Evolutionary conservation across 1,140 invertebrate genomes (phyloP).

Genomic region (Anastrepha ludens): DNA sequence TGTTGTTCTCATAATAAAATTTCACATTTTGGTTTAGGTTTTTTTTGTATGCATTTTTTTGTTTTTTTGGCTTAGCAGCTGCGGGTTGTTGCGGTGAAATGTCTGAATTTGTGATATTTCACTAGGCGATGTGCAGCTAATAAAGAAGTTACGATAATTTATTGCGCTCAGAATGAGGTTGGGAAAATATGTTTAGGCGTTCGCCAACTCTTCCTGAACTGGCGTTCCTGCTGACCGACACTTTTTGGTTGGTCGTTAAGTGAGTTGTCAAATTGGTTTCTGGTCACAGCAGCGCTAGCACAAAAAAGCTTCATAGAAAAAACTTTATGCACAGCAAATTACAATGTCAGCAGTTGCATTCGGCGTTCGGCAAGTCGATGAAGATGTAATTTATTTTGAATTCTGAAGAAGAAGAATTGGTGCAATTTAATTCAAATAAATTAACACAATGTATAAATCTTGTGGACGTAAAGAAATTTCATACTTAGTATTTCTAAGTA

Average conservation of each 20-base stretch:
- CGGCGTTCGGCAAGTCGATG: neutral
- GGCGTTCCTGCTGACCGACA: neutral
- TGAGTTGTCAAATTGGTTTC: conserved; percentile 42
- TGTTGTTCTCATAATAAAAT: neutral
- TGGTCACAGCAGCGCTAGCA: neutral
- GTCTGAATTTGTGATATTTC: conserved; percentile 45
- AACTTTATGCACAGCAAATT: neutral
- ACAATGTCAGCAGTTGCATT: conserved; percentile 9
- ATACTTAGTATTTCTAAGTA: no score
- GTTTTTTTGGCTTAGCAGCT: neutral
- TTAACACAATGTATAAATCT: neutral
- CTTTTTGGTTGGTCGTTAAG: conserved; percentile 28
- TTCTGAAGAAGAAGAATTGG: neutral
- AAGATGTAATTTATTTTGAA: neutral
- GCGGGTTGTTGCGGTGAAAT: conserved; percentile 20
- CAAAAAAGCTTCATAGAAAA: neutral
- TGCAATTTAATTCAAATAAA: neutral
- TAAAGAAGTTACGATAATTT: conserved; percentile 52
- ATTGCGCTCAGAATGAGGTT: conserved; percentile 37
- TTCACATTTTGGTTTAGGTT: neutral
- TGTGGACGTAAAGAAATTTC: no score
- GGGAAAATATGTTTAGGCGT: conserved; percentile 37
- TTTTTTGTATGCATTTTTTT: neutral
- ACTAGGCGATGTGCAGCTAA: conserved; percentile 30
- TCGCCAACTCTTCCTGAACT: neutral